Evolutionary conservation across 2,888 invertebrate genomes (phyloP).

Genomic region (Masnerella sp.): DNA sequence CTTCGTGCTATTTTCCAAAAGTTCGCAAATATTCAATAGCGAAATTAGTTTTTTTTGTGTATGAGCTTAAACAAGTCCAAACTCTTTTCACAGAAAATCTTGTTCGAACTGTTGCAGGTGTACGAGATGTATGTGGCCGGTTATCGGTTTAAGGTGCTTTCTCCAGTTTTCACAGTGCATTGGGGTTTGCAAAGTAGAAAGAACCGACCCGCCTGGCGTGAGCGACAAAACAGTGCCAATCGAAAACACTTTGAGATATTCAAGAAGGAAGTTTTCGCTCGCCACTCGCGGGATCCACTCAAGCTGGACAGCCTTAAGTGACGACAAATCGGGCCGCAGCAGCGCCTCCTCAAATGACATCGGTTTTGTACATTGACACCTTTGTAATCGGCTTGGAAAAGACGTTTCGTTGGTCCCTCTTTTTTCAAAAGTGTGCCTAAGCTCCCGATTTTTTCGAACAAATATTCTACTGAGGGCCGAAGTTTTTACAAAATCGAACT

Average conservation of each 20-base stretch:
- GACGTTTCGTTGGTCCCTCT: neutral
- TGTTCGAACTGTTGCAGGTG: conserved; percentile 84
- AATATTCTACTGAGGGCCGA: conserved; percentile 16
- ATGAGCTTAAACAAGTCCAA: too few species aligned
- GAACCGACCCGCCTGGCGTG: conserved; percentile 89
- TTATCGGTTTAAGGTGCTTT: conserved; percentile 91
- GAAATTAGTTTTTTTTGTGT: too few species aligned
- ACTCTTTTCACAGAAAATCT: too few species aligned
- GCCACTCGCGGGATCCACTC: conserved; percentile 85
- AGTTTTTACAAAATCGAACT: neutral
- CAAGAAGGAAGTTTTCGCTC: conserved; percentile 89
- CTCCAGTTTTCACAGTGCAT: conserved; percentile 93
- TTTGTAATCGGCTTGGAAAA: conserved; percentile 23
- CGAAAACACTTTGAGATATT: conserved; percentile 89
- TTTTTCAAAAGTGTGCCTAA: conserved; percentile 19
- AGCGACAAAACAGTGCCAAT: conserved; percentile 90
- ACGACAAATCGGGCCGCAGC: conserved; percentile 18
- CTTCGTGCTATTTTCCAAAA: too few species aligned
- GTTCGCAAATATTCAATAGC: too few species aligned
- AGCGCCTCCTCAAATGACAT: neutral
- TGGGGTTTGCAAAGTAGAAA: conserved; percentile 92
- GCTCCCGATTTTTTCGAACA: conserved; percentile 7
- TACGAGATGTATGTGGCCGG: conserved; percentile 95
- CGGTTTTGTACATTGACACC: conserved; percentile 22
- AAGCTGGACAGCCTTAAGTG: conserved; percentile 63